Evolutionary conservation across 1,140 invertebrate species (phyloP).

Genomic region (Berghia stephanieae): DNA sequence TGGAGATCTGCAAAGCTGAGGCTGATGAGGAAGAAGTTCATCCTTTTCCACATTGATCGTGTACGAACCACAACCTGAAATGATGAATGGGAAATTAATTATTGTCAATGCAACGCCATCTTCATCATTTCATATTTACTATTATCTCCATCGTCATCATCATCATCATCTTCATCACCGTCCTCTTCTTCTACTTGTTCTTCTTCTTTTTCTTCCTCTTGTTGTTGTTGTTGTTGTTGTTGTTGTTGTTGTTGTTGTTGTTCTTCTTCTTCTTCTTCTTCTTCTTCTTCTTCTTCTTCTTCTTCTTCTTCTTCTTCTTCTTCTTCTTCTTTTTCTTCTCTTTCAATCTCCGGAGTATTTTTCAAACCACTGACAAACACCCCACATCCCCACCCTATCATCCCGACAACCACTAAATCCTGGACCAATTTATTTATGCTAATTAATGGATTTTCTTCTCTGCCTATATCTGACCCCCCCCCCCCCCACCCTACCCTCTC

Average conservation of each 20-base stretch:
- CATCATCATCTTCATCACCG: constrained; percentile 4
- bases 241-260: constrained; percentile 21
- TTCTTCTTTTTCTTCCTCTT: too few relatives aligned
- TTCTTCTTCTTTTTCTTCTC: constrained; percentile 20
- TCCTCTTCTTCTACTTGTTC: constrained; percentile 4
- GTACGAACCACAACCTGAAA: constrained; percentile 77
- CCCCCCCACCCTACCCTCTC: too few relatives aligned
- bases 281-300: constrained; percentile 21
- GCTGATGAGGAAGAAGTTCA: constrained; percentile 84
- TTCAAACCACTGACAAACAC: too few relatives aligned
- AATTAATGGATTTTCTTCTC: too few relatives aligned
- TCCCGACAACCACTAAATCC: too few relatives aligned
- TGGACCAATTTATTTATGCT: too few relatives aligned
- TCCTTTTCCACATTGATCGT: constrained; percentile 92
- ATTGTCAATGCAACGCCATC: too few relatives aligned
- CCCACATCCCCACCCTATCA: too few relatives aligned
- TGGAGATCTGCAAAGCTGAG: constrained; percentile 52
- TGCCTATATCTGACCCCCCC: too few relatives aligned
- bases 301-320: constrained; percentile 21
- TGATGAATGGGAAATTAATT: too few relatives aligned
- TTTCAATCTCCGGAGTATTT: constrained; percentile 74
- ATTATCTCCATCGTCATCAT: not conserved
- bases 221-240: constrained; percentile 20
- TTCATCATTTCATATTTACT: not conserved
- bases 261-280: constrained; percentile 22